Percentiles rank a stretch among this genome's conserved stretches.
These are phyloP conservation scores for Macrotrachela quadricornifera DNA, from an alignment of 1,140 invertebrate species.

Conservation along the genomic window DNA sequence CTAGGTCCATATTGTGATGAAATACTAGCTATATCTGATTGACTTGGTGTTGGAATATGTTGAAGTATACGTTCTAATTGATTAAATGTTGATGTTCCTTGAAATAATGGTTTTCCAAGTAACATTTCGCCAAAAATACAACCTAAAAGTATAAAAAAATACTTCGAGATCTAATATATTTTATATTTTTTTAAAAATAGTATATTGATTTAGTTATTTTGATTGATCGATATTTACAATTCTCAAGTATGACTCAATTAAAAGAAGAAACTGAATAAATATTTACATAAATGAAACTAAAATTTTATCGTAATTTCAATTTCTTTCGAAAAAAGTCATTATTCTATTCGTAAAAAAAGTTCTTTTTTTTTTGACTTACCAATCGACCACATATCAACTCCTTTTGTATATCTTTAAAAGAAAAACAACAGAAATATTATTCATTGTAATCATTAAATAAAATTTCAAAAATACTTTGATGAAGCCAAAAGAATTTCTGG, in stretches of 20 bases:
- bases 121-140: slow-evolving; percentile 86
- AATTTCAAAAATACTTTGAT: slow-evolving; percentile 35
- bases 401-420: slow-evolving; percentile 60
- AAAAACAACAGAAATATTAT: slow-evolving; percentile 12
- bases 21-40: slow-evolving; percentile 7
- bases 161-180: too few species aligned
- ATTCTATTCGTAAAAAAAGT: too few species aligned
- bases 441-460: slow-evolving; percentile 6
- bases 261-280: too few species aligned
- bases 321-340: too few species aligned
- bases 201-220: too few species aligned
- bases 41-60: slow-evolving; percentile 43
- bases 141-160: too few species aligned
- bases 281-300: too few species aligned
- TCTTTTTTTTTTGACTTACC: slow-evolving; percentile 21
- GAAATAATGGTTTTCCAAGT: slow-evolving; percentile 68
- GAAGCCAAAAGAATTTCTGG: slow-evolving; percentile 61
- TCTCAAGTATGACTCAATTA: too few species aligned
- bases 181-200: too few species aligned
- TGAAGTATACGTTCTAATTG: slow-evolving; percentile 74
- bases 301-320: too few species aligned
- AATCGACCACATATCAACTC: slow-evolving; percentile 91
- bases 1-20: slow-evolving; percentile 17
- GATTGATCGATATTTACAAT: too few species aligned
- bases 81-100: slow-evolving; percentile 75